Conservation (phyloP, 2,113 vertebrate genomes). For the Notarius lentiginosus region DNA sequence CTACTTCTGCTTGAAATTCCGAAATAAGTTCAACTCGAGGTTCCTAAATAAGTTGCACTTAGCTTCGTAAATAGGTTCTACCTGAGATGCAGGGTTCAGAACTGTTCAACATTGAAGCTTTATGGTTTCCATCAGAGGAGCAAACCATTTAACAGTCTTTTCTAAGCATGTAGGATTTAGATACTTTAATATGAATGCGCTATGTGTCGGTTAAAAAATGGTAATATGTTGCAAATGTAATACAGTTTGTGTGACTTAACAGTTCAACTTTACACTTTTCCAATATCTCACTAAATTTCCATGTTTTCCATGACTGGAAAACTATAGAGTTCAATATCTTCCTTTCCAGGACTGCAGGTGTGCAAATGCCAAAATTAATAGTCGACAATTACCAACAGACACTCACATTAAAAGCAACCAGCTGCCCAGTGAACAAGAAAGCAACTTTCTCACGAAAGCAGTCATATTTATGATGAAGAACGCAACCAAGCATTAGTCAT, state of each 20-base stretch:
- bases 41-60: neutral
- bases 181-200: neutral
- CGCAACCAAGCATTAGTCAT: neutral
- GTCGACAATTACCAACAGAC: neutral
- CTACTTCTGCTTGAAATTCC: neutral
- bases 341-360: neutral
- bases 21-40: neutral
- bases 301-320: neutral
- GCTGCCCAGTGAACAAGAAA: neutral
- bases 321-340: neutral
- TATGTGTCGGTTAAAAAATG: neutral
- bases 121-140: neutral
- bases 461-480: constrained; percentile 4
- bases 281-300: neutral
- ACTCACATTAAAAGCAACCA: neutral
- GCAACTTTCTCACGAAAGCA: neutral
- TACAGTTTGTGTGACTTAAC: neutral
- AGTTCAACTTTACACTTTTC: neutral
- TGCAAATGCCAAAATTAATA: neutral
- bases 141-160: neutral
- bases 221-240: neutral
- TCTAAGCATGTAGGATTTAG: neutral
- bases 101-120: neutral
- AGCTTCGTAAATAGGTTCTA: neutral
- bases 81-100: neutral